These are phyloP conservation scores for Anomalospiza imberbis DNA, from an alignment of 2,797 vertebrate species.

Conservation along the genomic window DNA sequence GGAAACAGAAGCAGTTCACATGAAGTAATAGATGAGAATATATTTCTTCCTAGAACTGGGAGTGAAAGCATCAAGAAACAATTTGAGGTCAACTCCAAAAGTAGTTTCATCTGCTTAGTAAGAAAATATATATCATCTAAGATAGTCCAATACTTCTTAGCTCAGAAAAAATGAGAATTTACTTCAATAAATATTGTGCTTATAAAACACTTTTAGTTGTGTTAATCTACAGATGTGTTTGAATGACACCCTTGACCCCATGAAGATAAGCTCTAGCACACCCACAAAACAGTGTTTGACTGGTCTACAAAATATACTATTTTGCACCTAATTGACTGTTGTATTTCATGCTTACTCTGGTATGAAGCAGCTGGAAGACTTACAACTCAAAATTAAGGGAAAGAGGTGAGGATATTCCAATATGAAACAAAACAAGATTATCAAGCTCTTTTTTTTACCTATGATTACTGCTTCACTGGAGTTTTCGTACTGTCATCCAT, in stretches of 20 bases:
- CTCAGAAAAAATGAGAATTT: not conserved
- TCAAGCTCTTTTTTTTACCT: constrained; percentile 34
- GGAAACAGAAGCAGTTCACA: not conserved
- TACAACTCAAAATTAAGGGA: not conserved
- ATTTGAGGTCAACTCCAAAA: not conserved
- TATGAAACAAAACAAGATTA: not conserved
- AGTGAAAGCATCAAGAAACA: not conserved
- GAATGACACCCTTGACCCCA: not conserved
- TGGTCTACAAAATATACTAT: not conserved
- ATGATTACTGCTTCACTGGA: constrained; percentile 47
- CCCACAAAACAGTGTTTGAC: not conserved
- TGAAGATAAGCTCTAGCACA: not conserved
- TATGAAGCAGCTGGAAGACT: not conserved
- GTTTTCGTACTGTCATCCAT: constrained; percentile 66
- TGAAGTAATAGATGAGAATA: not conserved
- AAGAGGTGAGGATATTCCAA: not conserved
- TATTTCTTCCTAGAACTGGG: not conserved
- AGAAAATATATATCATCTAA: not conserved
- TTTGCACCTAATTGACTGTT: not conserved
- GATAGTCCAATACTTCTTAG: not conserved
- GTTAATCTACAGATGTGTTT: not conserved
- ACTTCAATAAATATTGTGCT: not conserved
- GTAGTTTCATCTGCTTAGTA: not conserved
- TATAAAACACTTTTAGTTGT: not conserved
- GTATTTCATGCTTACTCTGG: not conserved